Evolutionary conservation across 2,113 vertebrate genomes (phyloP).

Genomic region (Otis tarda): DNA sequence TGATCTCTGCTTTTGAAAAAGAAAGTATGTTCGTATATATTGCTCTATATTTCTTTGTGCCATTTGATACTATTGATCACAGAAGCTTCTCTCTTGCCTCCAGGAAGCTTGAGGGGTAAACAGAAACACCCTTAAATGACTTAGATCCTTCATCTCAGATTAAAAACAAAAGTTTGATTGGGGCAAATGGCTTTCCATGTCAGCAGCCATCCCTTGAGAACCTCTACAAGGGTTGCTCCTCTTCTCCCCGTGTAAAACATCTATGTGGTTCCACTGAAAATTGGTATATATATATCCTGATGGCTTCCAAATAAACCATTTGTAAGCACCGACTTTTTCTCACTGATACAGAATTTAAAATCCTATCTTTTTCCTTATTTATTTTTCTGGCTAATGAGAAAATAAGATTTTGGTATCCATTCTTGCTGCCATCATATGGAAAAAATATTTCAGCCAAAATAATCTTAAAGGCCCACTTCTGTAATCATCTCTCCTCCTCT

Average conservation of each 20-base stretch:
- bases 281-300: background rate
- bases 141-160: conserved; percentile 63
- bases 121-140: conserved; percentile 62
- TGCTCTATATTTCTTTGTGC: background rate
- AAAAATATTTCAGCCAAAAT: background rate
- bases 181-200: conserved; percentile 58
- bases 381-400: background rate
- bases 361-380: background rate
- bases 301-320: background rate
- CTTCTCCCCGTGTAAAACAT: background rate
- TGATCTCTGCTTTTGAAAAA: background rate
- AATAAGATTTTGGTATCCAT: background rate
- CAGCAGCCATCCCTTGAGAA: conserved; percentile 43
- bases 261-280: background rate
- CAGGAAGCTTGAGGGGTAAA: conserved; percentile 65
- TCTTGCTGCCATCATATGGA: background rate
- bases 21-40: background rate
- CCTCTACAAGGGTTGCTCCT: background rate
- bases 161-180: conserved; percentile 53
- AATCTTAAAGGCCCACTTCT: background rate
- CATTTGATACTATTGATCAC: conserved; percentile 63
- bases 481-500: background rate
- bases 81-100: conserved; percentile 45
- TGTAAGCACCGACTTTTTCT: background rate
- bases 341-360: background rate